Base-by-base conservation (phyloP, 2,797 vertebrate genomes). In the Paramormyrops hopkinsi region DNA sequence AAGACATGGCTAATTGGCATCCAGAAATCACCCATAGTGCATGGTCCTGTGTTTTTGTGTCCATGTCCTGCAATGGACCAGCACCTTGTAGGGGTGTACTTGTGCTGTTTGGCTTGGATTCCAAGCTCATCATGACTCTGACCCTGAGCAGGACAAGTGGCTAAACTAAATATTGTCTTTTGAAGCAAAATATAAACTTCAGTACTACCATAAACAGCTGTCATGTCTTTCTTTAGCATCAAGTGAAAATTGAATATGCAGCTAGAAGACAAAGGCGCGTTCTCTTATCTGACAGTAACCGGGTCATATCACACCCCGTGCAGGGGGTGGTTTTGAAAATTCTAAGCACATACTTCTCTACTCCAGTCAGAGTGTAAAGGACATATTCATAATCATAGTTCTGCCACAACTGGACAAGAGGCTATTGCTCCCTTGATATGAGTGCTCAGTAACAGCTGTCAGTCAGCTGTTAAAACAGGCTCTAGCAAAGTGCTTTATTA, bases 311-410 rank as follows among this genome's bases (percentile, higher is more conserved):
- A 86, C 25, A 86, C 11, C 2, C 33, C 17, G 14, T 17, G 29
- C 7, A 14, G 25, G 29, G 29, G 48, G 25, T 33, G 48, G 25
- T 19, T 37, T 6, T 1, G 51, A 53, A 53, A 86, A 53, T 53
- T 53, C 85, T 3, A 12, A 86, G 25, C 51, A 37, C 85, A 86
- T 53, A 56, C 29, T 50, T 84, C 22, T 37, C 29, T 56, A 37
- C 85, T 86, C 37, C 44, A 84, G 82, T 48, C n/a, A 84, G 48
- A 22, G 48, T 51, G 19, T 84, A 51, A 51, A 84, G 82, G n/a
- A 83, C 79, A 48, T 83, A 22, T 83, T 83, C 79, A 83, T 83
- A 44, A 83, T 83, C n/a, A 83, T 83, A 83, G 82, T 79, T 79
- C 73, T 79, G 73, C 37, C 46, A 51, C 29, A 86, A 56, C 85